Conservation (phyloP, 1,140 invertebrate species). For the Pissodes strobi region DNA sequence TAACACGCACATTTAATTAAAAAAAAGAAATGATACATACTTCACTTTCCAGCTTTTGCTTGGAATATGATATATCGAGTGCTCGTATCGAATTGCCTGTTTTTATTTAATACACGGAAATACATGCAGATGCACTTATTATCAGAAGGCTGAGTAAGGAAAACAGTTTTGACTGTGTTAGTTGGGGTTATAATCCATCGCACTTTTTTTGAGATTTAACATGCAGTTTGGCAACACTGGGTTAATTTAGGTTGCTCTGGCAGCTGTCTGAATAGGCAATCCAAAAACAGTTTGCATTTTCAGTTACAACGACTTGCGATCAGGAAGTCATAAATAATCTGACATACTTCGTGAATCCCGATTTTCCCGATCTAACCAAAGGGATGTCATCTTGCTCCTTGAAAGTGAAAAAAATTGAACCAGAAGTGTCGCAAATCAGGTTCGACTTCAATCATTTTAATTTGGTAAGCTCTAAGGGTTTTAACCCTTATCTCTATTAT, state of each 20-base stretch:
- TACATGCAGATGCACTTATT: too few relatives aligned
- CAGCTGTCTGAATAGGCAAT: not conserved
- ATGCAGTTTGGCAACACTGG: too few relatives aligned
- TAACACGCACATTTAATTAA: too few relatives aligned
- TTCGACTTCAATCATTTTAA: constrained; percentile 82
- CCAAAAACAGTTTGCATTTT: too few relatives aligned
- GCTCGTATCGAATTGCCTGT: too few relatives aligned
- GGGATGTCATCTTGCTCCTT: constrained; percentile 68
- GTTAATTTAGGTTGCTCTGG: not conserved
- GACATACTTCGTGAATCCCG: constrained; percentile 82
- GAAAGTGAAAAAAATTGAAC: constrained; percentile 70
- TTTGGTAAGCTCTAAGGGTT: too few relatives aligned
- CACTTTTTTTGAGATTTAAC: too few relatives aligned
- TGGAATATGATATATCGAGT: too few relatives aligned
- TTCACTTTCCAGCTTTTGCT: too few relatives aligned
- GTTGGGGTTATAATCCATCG: not conserved
- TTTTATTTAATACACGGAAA: too few relatives aligned
- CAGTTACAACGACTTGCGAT: constrained; percentile 77
- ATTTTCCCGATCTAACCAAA: constrained; percentile 74
- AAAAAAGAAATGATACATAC: too few relatives aligned
- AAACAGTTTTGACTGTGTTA: not conserved
- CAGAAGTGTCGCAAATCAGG: constrained; percentile 75
- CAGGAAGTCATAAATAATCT: constrained; percentile 78
- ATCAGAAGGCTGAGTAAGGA: too few relatives aligned
- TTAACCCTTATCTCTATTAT: constrained; percentile 17